Evolutionary conservation across 2,113 vertebrate species (phyloP), one percentile per base, ranked within the genome.

Genomic region (Hippocampus comes): DNA sequence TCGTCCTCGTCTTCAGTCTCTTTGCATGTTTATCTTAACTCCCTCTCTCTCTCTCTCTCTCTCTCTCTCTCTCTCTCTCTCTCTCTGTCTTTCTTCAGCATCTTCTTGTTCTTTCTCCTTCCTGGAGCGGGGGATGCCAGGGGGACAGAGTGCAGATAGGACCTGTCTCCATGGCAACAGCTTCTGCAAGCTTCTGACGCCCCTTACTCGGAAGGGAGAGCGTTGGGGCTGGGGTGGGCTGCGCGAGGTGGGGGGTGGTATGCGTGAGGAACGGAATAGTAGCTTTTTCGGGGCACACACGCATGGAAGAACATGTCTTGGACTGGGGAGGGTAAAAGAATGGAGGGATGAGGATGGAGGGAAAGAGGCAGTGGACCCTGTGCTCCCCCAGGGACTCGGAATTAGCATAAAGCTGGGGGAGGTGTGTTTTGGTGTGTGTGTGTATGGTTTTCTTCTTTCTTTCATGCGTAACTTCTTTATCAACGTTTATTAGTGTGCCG

Each of bases 151-250:
- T 87, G 90, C 89, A 92, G 91, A 93, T 91, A 92, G 90, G 92
- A 92, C 90, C 89, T 82, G 85, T 93, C 89, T 91, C 92, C 92
- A 92, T 92, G 85, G 90, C 92, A 93, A 93, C 92, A 92, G 91
- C 91, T 92, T 91, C 87, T 87, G 90, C 89, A 89, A 92, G 90
- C 92, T 91, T 89, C 89, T 90, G 89, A 91, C 91, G 92, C 90
- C 91, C 90, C 57, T 60, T 90, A 89, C 82, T 90, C 79, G 87
- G 80, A 78, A 71, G 80, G 73, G 75, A 71, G 73, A 70, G 69
- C 72, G 66, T 38, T 38, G 75, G 71, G 30, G 30, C 30, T 34
- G 30, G 30, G 30, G 30, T 34, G 30, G 30, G 30, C 4, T 34
- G 30, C 30, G 30, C 30, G 30, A 74, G 82, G 74, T 5, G 81